Evolutionary conservation across 2,888 invertebrate genomes (phyloP).

Genomic region (Caenorhabditis wallacei): DNA sequence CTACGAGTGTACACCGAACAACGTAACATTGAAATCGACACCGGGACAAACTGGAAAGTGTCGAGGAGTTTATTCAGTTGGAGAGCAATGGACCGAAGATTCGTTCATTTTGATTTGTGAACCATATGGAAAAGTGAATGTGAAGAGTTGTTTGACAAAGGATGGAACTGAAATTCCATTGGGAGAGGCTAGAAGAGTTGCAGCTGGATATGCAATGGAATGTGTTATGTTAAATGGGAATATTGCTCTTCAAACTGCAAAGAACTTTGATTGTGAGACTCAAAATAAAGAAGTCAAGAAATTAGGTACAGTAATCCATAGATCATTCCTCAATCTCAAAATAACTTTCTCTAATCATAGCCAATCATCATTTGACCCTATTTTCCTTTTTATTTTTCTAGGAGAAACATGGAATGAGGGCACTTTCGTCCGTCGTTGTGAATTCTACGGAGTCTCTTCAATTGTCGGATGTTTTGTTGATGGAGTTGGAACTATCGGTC

Average conservation of each 20-base stretch:
- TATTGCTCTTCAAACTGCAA: constrained; percentile 47
- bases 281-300: constrained; percentile 34
- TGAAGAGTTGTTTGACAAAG: constrained; percentile 45
- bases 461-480: constrained; percentile 48
- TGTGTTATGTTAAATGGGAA: constrained; percentile 45
- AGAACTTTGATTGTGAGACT: constrained; percentile 47
- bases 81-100: constrained; percentile 55
- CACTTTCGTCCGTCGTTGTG: constrained; percentile 52
- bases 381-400: constrained; percentile 13
- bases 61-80: constrained; percentile 41
- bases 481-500: constrained; percentile 35
- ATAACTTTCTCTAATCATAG: background rate
- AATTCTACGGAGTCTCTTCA: constrained; percentile 41
- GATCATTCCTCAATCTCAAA: background rate
- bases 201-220: constrained; percentile 61
- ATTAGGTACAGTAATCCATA: constrained; percentile 26
- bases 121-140: constrained; percentile 44
- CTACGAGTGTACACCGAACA: constrained; percentile 54
- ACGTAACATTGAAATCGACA: constrained; percentile 47
- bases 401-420: constrained; percentile 60
- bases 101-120: constrained; percentile 52
- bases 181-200: constrained; percentile 43
- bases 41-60: constrained; percentile 50
- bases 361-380: constrained; percentile 16
- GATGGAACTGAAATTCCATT: constrained; percentile 54